Evolutionary conservation across 2,797 vertebrate species (phyloP), one percentile per base, ranked within the genome.

Genomic region (Loris lydekkerianus): DNA sequence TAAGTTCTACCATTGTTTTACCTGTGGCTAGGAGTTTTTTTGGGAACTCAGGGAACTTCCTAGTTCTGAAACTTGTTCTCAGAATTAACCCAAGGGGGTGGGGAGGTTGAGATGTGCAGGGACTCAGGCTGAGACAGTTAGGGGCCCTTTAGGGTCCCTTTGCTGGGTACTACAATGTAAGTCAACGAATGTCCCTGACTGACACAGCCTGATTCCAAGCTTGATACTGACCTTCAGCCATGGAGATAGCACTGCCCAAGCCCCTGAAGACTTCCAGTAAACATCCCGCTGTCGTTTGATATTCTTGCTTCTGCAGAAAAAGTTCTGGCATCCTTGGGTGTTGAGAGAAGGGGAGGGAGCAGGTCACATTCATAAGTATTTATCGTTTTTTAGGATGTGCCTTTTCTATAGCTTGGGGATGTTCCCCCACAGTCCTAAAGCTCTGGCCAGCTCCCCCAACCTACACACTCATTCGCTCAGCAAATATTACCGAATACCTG

Each of bases 251-350:
- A 1, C 2, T 2, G 20, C n/a, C 27, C n/a, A 27, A 27, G 3
- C 14, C 58, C 27, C 84, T 3, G 20, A 23, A 58, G 29, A 43
- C 34, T 20, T 27, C 69, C 29, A 1, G 58, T 21, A 37, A 85
- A 58, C 63, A 56, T n/a, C n/a, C 56, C 17, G 2, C 76, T 31
- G n/a, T 23, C 46, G 65, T 75, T n/a, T 4, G n/a, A 61, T n/a
- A 65, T 31, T 76, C 78, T 61, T 46, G 34, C n/a, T 80, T 86
- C 96, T 83, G 29, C 29, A 73, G 23, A 93, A 69, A 29, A 43
- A 49, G 31, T 49, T 43, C 87, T 69, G 58, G 23, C 46, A 53
- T 49, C 73, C 23, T 40, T 83, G 46, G 9, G 14, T 56, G 9
- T 18, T 58, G 27, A 94, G 67, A 75, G 72, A 93, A 83, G 27